Conservation (phyloP, 2,113 vertebrate genomes). For the Struthio camelus region DNA sequence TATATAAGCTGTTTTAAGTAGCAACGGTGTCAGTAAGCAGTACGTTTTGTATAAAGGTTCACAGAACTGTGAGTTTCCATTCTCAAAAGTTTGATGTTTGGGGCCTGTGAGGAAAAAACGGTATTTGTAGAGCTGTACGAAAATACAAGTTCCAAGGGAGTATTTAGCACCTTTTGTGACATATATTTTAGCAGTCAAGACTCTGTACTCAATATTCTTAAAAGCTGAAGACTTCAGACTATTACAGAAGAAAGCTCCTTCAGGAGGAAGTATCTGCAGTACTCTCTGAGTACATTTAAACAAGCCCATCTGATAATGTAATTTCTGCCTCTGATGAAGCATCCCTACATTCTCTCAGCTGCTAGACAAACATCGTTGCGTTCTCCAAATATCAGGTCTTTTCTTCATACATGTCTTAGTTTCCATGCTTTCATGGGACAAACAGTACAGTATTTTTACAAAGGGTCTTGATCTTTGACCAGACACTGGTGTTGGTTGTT, state of each 20-base stretch:
- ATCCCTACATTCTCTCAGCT: neutral
- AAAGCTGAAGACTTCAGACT: neutral
- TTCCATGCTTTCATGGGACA: neutral
- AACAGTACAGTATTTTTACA: neutral
- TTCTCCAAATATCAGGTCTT: neutral
- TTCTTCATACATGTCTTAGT: neutral
- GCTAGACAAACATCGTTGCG: neutral
- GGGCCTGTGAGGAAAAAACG: neutral
- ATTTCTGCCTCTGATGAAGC: neutral
- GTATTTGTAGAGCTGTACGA: neutral
- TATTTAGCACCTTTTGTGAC: neutral
- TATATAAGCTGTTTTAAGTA: neutral
- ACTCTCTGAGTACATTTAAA: neutral
- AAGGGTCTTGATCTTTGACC: neutral
- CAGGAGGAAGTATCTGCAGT: neutral
- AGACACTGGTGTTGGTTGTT: neutral
- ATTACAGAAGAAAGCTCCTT: neutral
- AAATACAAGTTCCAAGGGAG: neutral
- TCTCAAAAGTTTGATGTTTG: neutral
- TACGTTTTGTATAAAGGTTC: neutral
- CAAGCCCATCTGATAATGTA: neutral
- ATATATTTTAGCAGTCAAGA: neutral
- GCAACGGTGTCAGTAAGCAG: neutral
- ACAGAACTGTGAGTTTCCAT: neutral
- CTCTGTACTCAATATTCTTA: no score